Evolutionary conservation across 2,797 vertebrate species (phyloP).

Genomic region (Sparus aurata): DNA sequence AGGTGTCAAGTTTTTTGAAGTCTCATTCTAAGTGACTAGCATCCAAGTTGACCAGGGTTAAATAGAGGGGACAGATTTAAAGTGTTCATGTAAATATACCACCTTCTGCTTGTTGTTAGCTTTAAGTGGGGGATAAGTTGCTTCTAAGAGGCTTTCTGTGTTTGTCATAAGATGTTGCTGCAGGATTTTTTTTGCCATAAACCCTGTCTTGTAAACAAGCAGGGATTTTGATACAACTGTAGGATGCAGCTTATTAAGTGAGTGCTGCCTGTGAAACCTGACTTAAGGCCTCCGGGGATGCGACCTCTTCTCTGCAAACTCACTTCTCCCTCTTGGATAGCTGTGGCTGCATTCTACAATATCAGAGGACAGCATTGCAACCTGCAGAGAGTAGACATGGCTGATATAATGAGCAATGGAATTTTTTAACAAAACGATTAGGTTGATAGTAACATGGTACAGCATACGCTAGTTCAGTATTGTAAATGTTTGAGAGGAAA

Average conservation of each 20-base stretch:
- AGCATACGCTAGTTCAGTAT: background rate
- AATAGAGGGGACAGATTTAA: conserved; percentile 33
- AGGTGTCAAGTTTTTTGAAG: conserved; percentile 26
- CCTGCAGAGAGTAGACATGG: background rate
- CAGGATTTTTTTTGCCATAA: conserved; percentile 24
- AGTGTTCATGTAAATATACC: conserved; percentile 38
- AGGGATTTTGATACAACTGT: conserved; percentile 52
- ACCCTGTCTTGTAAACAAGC: conserved; percentile 53
- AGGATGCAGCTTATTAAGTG: conserved; percentile 60
- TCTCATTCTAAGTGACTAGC: conserved; percentile 3
- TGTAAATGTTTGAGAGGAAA: background rate
- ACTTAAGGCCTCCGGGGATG: conserved; percentile 27
- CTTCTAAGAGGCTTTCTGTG: conserved; percentile 54
- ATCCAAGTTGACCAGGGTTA: conserved; percentile 41
- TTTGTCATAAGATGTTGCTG: conserved; percentile 41
- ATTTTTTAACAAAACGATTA: background rate
- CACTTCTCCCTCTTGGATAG: conserved; percentile 16
- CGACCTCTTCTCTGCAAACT: conserved; percentile 18
- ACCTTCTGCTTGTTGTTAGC: conserved; percentile 42
- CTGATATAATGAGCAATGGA: background rate
- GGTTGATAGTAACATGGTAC: background rate
- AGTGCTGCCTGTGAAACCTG: conserved; percentile 44
- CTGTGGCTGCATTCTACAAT: conserved; percentile 26
- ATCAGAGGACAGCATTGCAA: conserved; percentile 11
- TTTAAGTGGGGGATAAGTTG: conserved; percentile 37